These are phyloP conservation scores for Protophormia terraenovae DNA, from an alignment of 2,888 invertebrate species.

Conservation along the genomic window DNA sequence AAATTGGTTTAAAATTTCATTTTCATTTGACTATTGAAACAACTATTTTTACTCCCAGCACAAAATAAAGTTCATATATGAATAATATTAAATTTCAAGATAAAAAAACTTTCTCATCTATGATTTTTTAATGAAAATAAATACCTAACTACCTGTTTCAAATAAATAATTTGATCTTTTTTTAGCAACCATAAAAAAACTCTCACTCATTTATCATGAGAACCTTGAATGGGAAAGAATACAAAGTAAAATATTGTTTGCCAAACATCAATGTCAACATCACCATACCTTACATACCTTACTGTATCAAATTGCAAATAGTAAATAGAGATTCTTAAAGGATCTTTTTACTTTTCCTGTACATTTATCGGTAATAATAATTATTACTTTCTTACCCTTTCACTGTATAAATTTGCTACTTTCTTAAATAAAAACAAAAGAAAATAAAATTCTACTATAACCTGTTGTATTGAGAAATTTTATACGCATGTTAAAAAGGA, in stretches of 20 bases:
- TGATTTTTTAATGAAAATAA: conserved; percentile 26
- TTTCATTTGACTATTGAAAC: conserved; percentile 16
- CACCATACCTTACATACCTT: no score
- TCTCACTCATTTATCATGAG: conserved; percentile 1
- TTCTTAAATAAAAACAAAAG: conserved; percentile 14
- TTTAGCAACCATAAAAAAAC: neutral
- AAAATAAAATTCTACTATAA: conserved; percentile 31
- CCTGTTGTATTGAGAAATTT: conserved; percentile 52
- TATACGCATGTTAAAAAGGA: conserved; percentile 5
- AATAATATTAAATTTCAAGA: conserved; percentile 50
- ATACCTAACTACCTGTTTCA: conserved; percentile 51
- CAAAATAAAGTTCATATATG: conserved; percentile 8
- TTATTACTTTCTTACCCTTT: conserved; percentile 38
- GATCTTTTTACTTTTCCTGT: neutral
- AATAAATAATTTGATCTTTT: conserved; percentile 53
- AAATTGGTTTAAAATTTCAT: neutral
- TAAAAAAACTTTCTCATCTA: conserved; percentile 30
- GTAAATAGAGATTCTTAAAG: neutral
- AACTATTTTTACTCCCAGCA: neutral
- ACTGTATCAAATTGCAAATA: conserved; percentile 62
- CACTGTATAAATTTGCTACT: neutral
- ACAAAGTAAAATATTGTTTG: conserved; percentile 38
- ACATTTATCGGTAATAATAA: neutral
- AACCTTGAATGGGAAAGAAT: conserved; percentile 33
- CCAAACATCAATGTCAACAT: conserved; percentile 35